A percentile compares a stretch with the other conserved stretches of the same genome.
Evolutionary conservation across 2,797 vertebrate genomes (phyloP).

Genomic region (Emys orbicularis): DNA sequence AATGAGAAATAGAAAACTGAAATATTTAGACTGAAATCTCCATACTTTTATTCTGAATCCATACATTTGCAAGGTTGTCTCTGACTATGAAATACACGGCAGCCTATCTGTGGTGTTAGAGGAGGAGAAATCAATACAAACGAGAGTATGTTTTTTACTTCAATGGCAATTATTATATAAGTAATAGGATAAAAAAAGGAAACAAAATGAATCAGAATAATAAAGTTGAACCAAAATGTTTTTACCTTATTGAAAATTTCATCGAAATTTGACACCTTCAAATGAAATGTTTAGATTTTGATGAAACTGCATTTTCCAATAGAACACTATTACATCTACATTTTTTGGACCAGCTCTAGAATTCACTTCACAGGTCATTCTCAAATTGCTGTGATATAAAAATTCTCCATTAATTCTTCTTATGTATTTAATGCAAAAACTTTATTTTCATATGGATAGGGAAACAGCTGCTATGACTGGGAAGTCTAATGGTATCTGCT

Average conservation of each 20-base stretch:
- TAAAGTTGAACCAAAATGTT: neutral
- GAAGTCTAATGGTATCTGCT: neutral
- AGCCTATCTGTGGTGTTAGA: neutral
- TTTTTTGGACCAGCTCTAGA: neutral
- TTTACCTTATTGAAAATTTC: neutral
- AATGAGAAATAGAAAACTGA: neutral
- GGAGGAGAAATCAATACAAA: neutral
- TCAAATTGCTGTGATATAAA: neutral
- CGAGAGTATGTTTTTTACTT: slow-evolving; percentile 8
- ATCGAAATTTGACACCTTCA: neutral
- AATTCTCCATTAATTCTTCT: neutral
- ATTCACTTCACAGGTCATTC: neutral
- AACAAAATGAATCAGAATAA: neutral
- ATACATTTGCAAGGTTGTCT: neutral
- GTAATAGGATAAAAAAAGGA: neutral
- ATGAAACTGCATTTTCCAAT: neutral
- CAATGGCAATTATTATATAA: neutral
- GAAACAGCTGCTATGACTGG: neutral
- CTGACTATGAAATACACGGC: neutral
- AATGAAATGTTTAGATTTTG: neutral
- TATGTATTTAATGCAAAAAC: neutral
- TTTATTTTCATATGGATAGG: neutral
- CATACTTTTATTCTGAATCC: neutral
- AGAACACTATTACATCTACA: neutral
- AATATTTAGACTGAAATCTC: neutral